A percentile compares a stretch with the other conserved stretches of the same genome.
Conservation (phyloP, 2,797 vertebrate species). For the Hybognathus amarus region DNA sequence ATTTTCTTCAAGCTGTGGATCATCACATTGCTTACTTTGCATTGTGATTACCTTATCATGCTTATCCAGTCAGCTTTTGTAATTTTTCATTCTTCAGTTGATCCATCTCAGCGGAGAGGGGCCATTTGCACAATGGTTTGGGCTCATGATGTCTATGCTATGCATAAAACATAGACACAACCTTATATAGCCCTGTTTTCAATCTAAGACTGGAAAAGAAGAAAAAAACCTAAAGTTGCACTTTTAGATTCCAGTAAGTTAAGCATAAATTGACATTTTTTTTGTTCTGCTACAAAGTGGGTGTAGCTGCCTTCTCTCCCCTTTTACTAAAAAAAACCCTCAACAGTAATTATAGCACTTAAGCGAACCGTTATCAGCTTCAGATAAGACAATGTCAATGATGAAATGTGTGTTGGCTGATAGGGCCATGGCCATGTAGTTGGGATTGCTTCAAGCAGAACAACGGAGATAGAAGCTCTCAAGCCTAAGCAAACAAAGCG, state of each 20-base stretch:
- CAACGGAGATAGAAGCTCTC: constrained; percentile 67
- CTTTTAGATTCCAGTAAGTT: constrained; percentile 19
- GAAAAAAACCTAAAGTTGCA: not conserved
- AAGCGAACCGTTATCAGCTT: constrained; percentile 74
- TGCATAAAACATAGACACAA: constrained; percentile 24
- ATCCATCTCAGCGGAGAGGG: constrained; percentile 14
- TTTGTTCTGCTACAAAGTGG: constrained; percentile 42
- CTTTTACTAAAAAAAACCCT: constrained; percentile 51
- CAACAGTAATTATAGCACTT: constrained; percentile 79
- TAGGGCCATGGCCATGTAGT: constrained; percentile 73
- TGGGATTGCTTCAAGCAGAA: constrained; percentile 75
- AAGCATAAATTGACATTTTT: constrained; percentile 23
- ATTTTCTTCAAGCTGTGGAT: constrained; percentile 41
- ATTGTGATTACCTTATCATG: constrained; percentile 33
- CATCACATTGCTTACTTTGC: constrained; percentile 48
- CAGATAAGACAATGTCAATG: constrained; percentile 77
- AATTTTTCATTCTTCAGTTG: constrained; percentile 29
- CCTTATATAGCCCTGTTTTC: constrained; percentile 39
- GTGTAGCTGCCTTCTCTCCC: constrained; percentile 29
- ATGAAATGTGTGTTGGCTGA: constrained; percentile 72
- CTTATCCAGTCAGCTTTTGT: constrained; percentile 35
- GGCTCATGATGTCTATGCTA: not conserved
- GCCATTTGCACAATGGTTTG: constrained; percentile 35
- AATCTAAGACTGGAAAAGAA: not conserved
- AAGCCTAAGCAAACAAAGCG: constrained; percentile 70